These are phyloP conservation scores for Melieria picta DNA, from an alignment of 2,888 invertebrate genomes.

Conservation along the genomic window DNA sequence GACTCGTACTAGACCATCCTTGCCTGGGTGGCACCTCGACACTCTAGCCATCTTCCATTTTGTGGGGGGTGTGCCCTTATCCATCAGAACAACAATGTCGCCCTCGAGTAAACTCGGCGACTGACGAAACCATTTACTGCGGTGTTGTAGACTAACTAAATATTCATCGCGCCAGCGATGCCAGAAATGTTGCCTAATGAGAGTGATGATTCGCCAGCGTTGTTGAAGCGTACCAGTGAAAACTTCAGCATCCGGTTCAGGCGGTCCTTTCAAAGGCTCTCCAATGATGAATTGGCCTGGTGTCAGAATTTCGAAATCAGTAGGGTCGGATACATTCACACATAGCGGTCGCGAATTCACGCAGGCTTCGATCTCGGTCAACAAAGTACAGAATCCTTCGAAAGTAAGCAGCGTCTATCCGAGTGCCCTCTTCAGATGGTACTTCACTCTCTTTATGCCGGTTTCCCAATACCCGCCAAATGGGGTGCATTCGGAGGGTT, in stretches of 20 bases:
- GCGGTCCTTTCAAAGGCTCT: constrained; percentile 12
- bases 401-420: constrained; percentile 11
- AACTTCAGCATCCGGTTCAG: constrained; percentile 26
- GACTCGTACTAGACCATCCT: too few relatives aligned
- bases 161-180: constrained; percentile 28
- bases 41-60: constrained; percentile 25
- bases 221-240: constrained; percentile 15
- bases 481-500: constrained; percentile 31
- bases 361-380: constrained; percentile 29
- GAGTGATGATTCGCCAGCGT: constrained; percentile 16
- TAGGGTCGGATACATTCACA: background rate
- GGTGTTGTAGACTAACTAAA: constrained; percentile 22
- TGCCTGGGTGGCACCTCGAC: constrained; percentile 20
- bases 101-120: constrained; percentile 12
- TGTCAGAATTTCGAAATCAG: constrained; percentile 14
- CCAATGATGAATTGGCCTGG: constrained; percentile 20
- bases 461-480: constrained; percentile 35
- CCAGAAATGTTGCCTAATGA: constrained; percentile 32
- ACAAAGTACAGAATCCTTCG: constrained; percentile 30
- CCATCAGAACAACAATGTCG: constrained; percentile 8
- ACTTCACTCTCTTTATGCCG: constrained; percentile 27
- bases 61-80: constrained; percentile 13
- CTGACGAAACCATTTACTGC: constrained; percentile 17
- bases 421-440: constrained; percentile 23
- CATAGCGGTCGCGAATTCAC: constrained; percentile 19